Evolutionary conservation across 2,113 vertebrate species (phyloP), one percentile per base, ranked within the genome.

Genomic region (Rhadina sibilatrix): DNA sequence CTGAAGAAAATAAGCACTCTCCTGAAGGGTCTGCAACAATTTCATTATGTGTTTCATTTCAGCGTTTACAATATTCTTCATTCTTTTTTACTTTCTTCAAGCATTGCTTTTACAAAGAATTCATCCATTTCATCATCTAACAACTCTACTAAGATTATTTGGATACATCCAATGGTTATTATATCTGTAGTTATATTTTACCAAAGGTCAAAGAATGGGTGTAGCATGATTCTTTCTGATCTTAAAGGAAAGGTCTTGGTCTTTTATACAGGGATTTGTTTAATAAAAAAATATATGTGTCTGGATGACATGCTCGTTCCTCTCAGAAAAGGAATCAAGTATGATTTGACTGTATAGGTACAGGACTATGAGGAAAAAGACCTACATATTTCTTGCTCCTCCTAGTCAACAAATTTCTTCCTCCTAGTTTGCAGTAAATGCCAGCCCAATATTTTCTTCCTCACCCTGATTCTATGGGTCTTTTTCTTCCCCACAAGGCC

Each of bases 101-200:
- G 46, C 15, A 54, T 86, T 25, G 3, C 17, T 95, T 83, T 91
- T 69, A 33, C 14, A 59, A 77, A 69, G 38, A 89, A 87, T 94
- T 96, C 31, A 86, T 7, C 22, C 25, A 13, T 60, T 94, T 94
- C 35, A 53, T 77, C 31, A 68, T 78, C 49, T 91, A 77, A 66
- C 17, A 81, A 44, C 13, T 63, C 69, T 87, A 44, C 53, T 54
- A 82, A 60, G 52, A 88, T 57, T 90, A 56, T 70, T 89, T 64
- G 52, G 49, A 83, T 96, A 61, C 47, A 12, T 77, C 68, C 31
- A 72, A 11, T 87, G 20, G 61, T 15, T 66, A 56, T 80, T 88
- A 60, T 93, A 81, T 47, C 78, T 75, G 24, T 84, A 60, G 64
- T 92, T 94, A 97, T 92, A 87, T 38, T 87, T 82, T 50, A 50